Evolutionary conservation across 2,113 vertebrate genomes (phyloP).

Genomic region (Microtus oregoni): DNA sequence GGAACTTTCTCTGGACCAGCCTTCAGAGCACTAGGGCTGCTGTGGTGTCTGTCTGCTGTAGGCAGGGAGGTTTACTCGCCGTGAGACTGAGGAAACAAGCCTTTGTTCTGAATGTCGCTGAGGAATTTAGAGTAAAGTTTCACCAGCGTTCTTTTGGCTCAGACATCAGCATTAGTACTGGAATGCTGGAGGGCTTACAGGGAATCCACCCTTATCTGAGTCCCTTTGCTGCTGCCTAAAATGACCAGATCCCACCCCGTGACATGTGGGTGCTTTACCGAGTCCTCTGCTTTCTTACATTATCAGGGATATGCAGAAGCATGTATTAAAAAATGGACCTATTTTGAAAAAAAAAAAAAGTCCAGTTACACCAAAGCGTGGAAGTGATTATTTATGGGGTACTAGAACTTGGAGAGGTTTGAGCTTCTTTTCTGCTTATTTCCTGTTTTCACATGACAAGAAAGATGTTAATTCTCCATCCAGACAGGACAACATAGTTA

Average conservation of each 20-base stretch:
- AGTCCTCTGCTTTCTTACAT: conserved; percentile 38
- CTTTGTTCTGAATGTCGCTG: conserved; percentile 50
- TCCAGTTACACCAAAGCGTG: neutral
- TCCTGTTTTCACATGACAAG: conserved; percentile 23
- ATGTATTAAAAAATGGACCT: conserved; percentile 78
- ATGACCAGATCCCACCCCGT: conserved; percentile 44
- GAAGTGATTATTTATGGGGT: neutral
- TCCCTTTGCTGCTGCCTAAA: conserved; percentile 67
- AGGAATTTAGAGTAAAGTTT: conserved; percentile 19
- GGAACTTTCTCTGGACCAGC: neutral
- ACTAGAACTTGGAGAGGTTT: conserved; percentile 24
- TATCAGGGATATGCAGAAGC: conserved; percentile 73
- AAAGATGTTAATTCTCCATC: neutral
- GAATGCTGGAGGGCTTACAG: conserved; percentile 44
- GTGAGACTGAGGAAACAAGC: conserved; percentile 40
- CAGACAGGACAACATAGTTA: neutral
- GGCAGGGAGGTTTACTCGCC: neutral
- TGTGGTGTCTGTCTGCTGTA: neutral
- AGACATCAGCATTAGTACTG: neutral
- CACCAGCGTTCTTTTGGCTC: neutral
- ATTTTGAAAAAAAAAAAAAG: too few species aligned
- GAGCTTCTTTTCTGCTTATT: conserved; percentile 41
- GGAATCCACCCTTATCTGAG: neutral
- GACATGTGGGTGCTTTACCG: conserved; percentile 64
- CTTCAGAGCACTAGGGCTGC: neutral